Conservation (phyloP, 2,888 invertebrate species). For the Myopa tessellatipennis region DNA sequence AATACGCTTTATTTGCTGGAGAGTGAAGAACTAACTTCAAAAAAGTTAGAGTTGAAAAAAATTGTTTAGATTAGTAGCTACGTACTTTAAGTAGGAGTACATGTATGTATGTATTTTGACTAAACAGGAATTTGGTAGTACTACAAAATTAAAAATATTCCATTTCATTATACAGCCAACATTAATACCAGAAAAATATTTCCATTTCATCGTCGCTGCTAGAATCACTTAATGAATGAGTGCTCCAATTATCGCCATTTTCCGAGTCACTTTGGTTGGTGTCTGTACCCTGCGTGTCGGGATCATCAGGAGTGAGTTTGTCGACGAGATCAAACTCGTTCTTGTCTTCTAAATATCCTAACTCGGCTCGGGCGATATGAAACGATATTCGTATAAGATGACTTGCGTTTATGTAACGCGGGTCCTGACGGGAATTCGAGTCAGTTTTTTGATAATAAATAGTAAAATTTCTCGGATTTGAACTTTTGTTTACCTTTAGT, state of each 20-base stretch:
- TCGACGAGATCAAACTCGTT: conserved; percentile 26
- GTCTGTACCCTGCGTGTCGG: background rate
- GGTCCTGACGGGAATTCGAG: background rate
- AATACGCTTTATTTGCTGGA: too few species aligned
- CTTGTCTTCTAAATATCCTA: conserved; percentile 29
- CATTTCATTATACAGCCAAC: background rate
- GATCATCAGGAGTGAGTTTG: background rate
- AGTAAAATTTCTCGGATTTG: background rate
- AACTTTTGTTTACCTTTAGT: conserved; percentile 22
- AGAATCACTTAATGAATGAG: conserved; percentile 1
- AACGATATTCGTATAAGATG: conserved; percentile 38
- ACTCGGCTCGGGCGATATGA: conserved; percentile 12
- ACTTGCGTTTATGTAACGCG: conserved; percentile 22
- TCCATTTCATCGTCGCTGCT: conserved; percentile 31
- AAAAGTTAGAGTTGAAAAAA: too few species aligned
- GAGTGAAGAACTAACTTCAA: too few species aligned
- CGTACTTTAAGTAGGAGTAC: too few species aligned
- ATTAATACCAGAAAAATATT: conserved; percentile 1
- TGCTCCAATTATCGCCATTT: background rate
- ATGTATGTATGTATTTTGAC: background rate
- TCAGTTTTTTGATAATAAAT: background rate
- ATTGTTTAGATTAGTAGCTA: too few species aligned
- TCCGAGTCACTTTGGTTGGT: background rate
- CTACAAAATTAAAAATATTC: conserved; percentile 19
- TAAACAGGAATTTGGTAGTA: conserved; percentile 6